Percentiles rank a stretch among this genome's conserved stretches.
Evolutionary conservation across 2,797 vertebrate genomes (phyloP).

Genomic region (Pelobates cultripes): DNA sequence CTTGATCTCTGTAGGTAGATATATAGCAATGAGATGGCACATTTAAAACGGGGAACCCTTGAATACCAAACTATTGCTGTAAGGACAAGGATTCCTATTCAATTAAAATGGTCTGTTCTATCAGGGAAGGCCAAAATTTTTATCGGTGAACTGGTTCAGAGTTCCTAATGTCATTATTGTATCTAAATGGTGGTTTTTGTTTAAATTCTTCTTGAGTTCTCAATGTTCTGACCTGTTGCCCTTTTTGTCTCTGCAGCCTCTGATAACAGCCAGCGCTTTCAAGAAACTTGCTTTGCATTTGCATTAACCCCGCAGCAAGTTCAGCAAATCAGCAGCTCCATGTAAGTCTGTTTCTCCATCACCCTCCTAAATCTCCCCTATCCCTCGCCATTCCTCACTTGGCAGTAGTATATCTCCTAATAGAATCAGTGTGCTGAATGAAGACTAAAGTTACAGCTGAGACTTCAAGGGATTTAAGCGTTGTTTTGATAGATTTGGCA

Average conservation of each 20-base stretch:
- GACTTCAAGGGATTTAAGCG: constrained; percentile 8
- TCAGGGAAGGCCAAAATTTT: too few species aligned
- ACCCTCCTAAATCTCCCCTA: constrained; percentile 6
- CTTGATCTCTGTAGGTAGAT: too few species aligned
- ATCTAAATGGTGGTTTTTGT: not conserved
- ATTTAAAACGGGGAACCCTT: too few species aligned
- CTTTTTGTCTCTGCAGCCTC: constrained; percentile 77
- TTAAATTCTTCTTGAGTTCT: not conserved
- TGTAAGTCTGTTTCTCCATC: constrained; percentile 79
- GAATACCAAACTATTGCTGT: too few species aligned
- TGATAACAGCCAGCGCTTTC: constrained; percentile 97
- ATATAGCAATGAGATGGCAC: too few species aligned
- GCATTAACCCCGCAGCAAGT: constrained; percentile 98
- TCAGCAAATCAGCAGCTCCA: constrained; percentile 98
- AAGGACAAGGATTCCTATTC: too few species aligned
- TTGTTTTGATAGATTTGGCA: too few species aligned
- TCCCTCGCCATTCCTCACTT: constrained; percentile 36
- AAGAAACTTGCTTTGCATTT: constrained; percentile 98
- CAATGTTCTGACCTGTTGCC: not conserved
- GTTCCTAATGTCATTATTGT: too few species aligned
- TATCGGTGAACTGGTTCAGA: too few species aligned
- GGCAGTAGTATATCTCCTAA: constrained; percentile 31
- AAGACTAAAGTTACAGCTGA: constrained; percentile 31
- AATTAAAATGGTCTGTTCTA: too few species aligned
- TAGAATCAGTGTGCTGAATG: constrained; percentile 35